Conservation (phyloP, 2,113 vertebrate genomes). For the Promerops cafer region DNA sequence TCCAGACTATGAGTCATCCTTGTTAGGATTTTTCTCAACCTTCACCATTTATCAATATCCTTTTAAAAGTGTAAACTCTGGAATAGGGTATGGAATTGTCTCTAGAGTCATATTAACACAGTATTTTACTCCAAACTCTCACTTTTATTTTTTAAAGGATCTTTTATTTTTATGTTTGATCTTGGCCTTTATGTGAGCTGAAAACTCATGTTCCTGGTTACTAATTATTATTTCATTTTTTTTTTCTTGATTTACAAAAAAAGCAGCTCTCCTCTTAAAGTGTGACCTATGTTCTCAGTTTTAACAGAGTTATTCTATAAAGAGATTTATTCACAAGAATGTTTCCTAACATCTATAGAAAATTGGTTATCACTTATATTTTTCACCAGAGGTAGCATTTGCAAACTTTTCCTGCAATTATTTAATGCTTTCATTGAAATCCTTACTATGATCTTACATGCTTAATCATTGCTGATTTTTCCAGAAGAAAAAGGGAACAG, state of each 20-base stretch:
- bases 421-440: background rate
- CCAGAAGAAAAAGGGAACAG: background rate
- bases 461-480: background rate
- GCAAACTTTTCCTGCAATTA: background rate
- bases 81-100: background rate
- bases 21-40: background rate
- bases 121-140: background rate
- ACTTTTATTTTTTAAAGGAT: background rate
- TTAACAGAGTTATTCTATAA: background rate
- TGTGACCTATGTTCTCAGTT: background rate
- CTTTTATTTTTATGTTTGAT: background rate
- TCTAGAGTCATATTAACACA: background rate
- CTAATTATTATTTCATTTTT: background rate
- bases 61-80: background rate
- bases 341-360: background rate
- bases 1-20: background rate
- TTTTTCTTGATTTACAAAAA: background rate
- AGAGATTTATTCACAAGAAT: background rate
- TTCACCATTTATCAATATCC: background rate
- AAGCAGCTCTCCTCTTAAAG: background rate
- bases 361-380: background rate
- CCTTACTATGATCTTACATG: background rate
- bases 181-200: background rate
- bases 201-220: background rate
- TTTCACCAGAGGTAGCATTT: background rate